A percentile compares a stretch with the other conserved stretches of the same genome.
phyloP scores from a whole-genome alignment of 2,888 invertebrate genomes.

The Eupithecia centaureata region DNA sequence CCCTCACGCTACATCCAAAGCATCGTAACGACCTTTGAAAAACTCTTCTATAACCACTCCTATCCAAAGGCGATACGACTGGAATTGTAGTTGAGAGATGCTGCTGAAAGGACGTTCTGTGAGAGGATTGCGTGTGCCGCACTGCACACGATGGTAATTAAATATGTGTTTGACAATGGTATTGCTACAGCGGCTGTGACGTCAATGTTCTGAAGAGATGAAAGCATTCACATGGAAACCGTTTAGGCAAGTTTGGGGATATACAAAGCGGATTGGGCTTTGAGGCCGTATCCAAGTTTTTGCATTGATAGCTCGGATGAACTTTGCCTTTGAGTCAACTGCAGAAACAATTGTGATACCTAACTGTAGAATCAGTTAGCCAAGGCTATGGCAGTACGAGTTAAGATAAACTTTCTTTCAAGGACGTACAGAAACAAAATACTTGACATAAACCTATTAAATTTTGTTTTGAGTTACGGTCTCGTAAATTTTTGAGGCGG shows the following conservation, averaged over 20 bases:
- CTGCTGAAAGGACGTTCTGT: constrained; percentile 33
- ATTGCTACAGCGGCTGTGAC: constrained; percentile 75
- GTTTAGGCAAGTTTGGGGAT: constrained; percentile 48
- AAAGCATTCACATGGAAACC: constrained; percentile 58
- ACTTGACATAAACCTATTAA: too few species aligned
- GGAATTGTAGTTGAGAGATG: background rate
- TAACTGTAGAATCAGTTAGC: background rate
- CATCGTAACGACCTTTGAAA: constrained; percentile 46
- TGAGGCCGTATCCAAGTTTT: constrained; percentile 10
- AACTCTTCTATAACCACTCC: constrained; percentile 35
- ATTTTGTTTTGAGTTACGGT: too few species aligned
- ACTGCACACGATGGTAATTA: constrained; percentile 83
- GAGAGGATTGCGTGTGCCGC: constrained; percentile 77
- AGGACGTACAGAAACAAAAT: background rate
- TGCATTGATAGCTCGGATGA: constrained; percentile 2
- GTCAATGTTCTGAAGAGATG: constrained; percentile 68
- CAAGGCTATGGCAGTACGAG: background rate
- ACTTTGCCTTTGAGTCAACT: constrained; percentile 12
- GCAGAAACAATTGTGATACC: background rate
- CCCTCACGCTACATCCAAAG: constrained; percentile 48
- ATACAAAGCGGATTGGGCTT: constrained; percentile 38
- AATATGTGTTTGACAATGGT: constrained; percentile 83
- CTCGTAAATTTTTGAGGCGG: too few species aligned
- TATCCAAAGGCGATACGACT: constrained; percentile 29
- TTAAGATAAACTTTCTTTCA: background rate